Evolutionary conservation across 2,113 vertebrate species (phyloP), one percentile per base, ranked within the genome.

Genomic region (Xiphophorus couchianus): DNA sequence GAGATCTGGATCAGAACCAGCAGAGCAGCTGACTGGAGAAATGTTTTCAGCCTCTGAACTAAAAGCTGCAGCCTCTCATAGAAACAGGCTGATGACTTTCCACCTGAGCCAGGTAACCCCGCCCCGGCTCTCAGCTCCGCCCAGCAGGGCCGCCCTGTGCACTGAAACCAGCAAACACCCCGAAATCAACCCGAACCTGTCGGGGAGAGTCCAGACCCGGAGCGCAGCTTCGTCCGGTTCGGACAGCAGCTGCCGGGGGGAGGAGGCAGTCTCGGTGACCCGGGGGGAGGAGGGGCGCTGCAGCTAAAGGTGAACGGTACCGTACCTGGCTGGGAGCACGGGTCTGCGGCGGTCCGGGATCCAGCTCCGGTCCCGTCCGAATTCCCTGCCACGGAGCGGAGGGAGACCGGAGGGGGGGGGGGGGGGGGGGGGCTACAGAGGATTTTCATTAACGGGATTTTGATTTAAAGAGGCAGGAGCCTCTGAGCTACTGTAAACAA

Each of bases 401-500:
- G 76, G 62, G 72, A 69, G 68, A 62, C 60, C 22, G 65, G 42
- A 48, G 42, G 62, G 3, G 64, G 48, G 0, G 19, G 65, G 51
- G 62, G 51, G 62, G 2, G 28, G 2, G 28, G 48, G 13, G 27
- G 1, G 10, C 66, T 39, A 8, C 39, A 6, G 7, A 19, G 84
- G 85, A 84, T 87, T 85, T 87, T 82, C 81, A 89, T 90, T 84
- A 88, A 79, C 77, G 48, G 79, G 79, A n/a, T 48, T 92, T 80
- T 77, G 37, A 90, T 90, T 92, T 91, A 92, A 92, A 92, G 91
- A 76, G 83, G 58, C 86, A 90, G 85, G 22, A 58, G 51, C 51
- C 51, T 54, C 51, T 10, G 22, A 42, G 39, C 14, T 14, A 42
- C 39, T 14, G 39, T 14, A 2, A 14, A 42, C 39, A 42, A 42